phyloP scores from a whole-genome alignment of 2,797 vertebrate species.

The Neostethus bicornis region DNA sequence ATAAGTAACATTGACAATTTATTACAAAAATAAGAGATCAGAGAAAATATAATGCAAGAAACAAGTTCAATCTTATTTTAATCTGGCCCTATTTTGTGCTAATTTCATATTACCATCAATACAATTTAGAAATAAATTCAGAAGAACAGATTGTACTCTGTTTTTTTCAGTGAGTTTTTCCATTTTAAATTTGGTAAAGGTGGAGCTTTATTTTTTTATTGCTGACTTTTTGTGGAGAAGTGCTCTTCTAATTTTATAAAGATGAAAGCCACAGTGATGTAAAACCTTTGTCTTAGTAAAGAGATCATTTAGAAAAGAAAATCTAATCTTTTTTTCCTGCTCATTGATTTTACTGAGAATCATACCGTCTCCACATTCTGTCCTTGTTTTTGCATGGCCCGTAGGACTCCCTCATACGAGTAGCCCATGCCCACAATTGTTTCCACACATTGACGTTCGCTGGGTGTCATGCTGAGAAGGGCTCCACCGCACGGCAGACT shows the following conservation, averaged over 20 bases:
- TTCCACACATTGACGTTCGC: conserved; percentile 90
- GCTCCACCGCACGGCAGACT: conserved; percentile 68
- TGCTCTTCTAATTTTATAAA: conserved; percentile 8
- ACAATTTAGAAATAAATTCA: no score
- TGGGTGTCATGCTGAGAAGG: conserved; percentile 85
- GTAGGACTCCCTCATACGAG: conserved; percentile 89
- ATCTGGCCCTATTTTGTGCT: no score
- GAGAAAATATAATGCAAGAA: no score
- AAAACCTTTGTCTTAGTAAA: conserved; percentile 35
- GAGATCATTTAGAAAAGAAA: background rate
- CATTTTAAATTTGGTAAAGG: background rate
- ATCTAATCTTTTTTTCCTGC: conserved; percentile 25
- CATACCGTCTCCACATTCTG: conserved; percentile 96
- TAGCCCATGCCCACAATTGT: conserved; percentile 95
- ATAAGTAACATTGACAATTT: background rate
- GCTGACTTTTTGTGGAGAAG: conserved; percentile 5
- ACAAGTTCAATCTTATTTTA: no score
- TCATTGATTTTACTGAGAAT: conserved; percentile 15
- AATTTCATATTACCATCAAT: no score
- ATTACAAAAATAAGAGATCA: no score
- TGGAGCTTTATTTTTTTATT: conserved; percentile 2
- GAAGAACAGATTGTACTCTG: no score
- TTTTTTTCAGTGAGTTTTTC: no score
- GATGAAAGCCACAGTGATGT: conserved; percentile 14
- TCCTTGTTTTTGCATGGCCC: conserved; percentile 96